Percentiles rank a stretch among this genome's conserved stretches.
Conservation (phyloP, 2,888 invertebrate genomes). For the Drosophila ochracea region DNA sequence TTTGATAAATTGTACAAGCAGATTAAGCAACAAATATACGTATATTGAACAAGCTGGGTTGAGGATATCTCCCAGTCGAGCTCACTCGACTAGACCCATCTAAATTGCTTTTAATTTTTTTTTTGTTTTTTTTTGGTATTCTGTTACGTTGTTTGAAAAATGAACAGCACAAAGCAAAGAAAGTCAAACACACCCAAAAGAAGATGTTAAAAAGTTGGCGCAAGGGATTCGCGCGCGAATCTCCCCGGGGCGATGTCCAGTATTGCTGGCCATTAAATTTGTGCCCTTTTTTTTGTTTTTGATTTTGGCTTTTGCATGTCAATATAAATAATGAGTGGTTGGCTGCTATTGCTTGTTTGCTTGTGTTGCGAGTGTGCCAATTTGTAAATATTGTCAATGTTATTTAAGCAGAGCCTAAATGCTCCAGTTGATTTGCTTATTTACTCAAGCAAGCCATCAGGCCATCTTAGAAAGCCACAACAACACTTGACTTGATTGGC, state of each 20-base stretch:
- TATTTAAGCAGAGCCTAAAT: slow-evolving; percentile 21
- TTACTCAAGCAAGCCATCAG: slow-evolving; percentile 4
- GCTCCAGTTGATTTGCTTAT: slow-evolving; percentile 21
- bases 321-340: slow-evolving; percentile 72
- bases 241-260: slow-evolving; percentile 57
- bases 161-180: slow-evolving; percentile 30
- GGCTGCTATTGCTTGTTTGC: not conserved
- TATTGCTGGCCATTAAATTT: slow-evolving; percentile 71
- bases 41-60: not conserved
- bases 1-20: not conserved
- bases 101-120: slow-evolving; percentile 8
- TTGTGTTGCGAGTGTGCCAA: slow-evolving; percentile 21
- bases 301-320: slow-evolving; percentile 29
- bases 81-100: not conserved
- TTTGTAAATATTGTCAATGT: slow-evolving; percentile 51
- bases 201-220: slow-evolving; percentile 49
- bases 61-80: not conserved
- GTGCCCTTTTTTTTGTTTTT: slow-evolving; percentile 28
- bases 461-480: slow-evolving; percentile 7
- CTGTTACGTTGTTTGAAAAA: slow-evolving; percentile 32
- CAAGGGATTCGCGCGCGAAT: slow-evolving; percentile 24
- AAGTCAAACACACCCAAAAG: slow-evolving; percentile 31
- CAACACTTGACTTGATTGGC: slow-evolving; percentile 31
- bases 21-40: not conserved
- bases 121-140: slow-evolving; percentile 35